These are phyloP conservation scores for Oasisia sp. DNA, from an alignment of 2,888 invertebrate genomes.

Conservation along the genomic window DNA sequence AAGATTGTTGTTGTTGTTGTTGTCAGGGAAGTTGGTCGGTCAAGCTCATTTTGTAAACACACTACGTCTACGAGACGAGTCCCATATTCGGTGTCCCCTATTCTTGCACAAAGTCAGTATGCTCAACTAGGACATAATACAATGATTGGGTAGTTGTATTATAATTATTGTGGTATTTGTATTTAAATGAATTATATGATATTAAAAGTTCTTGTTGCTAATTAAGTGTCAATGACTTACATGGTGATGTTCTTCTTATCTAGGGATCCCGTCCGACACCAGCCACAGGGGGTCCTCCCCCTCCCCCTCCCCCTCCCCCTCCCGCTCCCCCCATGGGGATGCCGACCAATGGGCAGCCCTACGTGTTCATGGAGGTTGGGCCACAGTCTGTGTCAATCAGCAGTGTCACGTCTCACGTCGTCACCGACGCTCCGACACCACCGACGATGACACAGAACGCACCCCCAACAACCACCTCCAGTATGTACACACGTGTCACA, in stretches of 20 bases:
- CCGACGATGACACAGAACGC: not conserved
- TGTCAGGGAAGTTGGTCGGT: too few relatives aligned
- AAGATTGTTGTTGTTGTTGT: too few relatives aligned
- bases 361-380: slow-evolving; percentile 72
- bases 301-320: slow-evolving; percentile 33
- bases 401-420: slow-evolving; percentile 66
- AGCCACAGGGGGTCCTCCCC: slow-evolving; percentile 31
- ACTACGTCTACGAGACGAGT: too few relatives aligned
- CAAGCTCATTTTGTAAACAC: too few relatives aligned
- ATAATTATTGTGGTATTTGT: too few relatives aligned
- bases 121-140: too few relatives aligned
- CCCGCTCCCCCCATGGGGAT: slow-evolving; percentile 14
- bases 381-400: slow-evolving; percentile 68
- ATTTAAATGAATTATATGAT: too few relatives aligned
- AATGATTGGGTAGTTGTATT: too few relatives aligned
- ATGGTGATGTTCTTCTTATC: not conserved
- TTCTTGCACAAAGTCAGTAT: too few relatives aligned
- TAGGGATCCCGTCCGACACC: slow-evolving; percentile 45
- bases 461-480: not conserved
- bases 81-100: too few relatives aligned
- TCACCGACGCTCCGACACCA: slow-evolving; percentile 32
- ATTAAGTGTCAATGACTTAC: too few relatives aligned
- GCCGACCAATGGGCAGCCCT: slow-evolving; percentile 46
- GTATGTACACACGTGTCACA: not conserved
- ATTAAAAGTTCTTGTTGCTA: too few relatives aligned